Evolutionary conservation across 1,140 invertebrate genomes (phyloP), one percentile per base, ranked within the genome.

Genomic region (Bombus huntii): DNA sequence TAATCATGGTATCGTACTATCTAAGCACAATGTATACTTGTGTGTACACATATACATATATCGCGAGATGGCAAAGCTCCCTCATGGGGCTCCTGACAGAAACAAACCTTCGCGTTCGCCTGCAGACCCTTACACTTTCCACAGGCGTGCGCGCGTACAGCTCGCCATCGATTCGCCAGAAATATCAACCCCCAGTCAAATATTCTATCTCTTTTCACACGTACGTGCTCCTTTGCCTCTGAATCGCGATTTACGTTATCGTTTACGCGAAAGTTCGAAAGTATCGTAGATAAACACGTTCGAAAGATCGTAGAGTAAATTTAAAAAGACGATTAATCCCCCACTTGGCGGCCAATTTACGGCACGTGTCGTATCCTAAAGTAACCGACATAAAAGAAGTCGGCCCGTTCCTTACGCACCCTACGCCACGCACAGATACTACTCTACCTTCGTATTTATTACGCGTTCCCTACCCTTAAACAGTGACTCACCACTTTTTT

Each of bases 51-150:
- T 22, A 1, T n/a, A 62, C 59, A 53, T 87, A 80, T 79, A 85
- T 90, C 84, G 84, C 65, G 81, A 90, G 88, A 86, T 62, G 88
- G 81, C 86, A 86, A 82, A 71, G 81, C 89, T 84, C 47, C 57
- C 70, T 78, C 62, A 42, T 83, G 76, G 79, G 75, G 25, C 70
- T 59, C 44, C n/a, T 74, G 68, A 74, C 81, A 77, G 57, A 81
- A 37, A 47, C 71, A n/a, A 77, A 89, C 76, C 66, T 75, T 80
- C 78, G 78, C 73, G 85, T 86, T 84, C 65, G 79, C 22, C 15
- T 15, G 47, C 47, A 53, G 47, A 53, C 47, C 47, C 18, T 53
- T 53, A 53, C 47, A 22, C 18, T 53, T 53, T 53, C 5, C 18
- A 53, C 47, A 53, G 47, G 47, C 47, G 47, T 53, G 47, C 18